Evolutionary conservation across 2,888 invertebrate species (phyloP).

Genomic region (Trichogramma evanescens): DNA sequence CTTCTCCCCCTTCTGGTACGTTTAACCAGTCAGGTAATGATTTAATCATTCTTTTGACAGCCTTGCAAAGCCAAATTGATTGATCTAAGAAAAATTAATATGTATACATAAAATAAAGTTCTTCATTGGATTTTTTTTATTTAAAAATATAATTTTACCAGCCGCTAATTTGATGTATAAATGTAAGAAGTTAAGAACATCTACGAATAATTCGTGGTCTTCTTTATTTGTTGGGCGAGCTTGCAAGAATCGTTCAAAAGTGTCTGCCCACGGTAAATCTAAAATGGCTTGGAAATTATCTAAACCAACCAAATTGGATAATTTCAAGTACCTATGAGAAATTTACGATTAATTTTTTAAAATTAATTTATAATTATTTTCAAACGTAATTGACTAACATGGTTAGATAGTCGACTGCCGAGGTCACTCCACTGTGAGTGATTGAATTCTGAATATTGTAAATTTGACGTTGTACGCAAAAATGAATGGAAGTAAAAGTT

Average conservation of each 20-base stretch:
- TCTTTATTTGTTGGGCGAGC: constrained; percentile 60
- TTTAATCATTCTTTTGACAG: constrained; percentile 38
- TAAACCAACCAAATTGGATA: constrained; percentile 41
- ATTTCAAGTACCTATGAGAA: constrained; percentile 47
- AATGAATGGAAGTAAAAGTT: constrained; percentile 51
- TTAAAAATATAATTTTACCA: constrained; percentile 25
- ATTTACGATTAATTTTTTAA: background rate
- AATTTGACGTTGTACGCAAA: constrained; percentile 52
- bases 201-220: constrained; percentile 56
- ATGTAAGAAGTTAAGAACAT: constrained; percentile 47
- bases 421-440: constrained; percentile 54
- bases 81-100: constrained; percentile 19
- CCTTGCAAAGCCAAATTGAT: constrained; percentile 32
- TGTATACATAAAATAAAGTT: background rate
- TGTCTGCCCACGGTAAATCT: constrained; percentile 57
- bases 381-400: constrained; percentile 47
- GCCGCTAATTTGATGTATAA: constrained; percentile 34
- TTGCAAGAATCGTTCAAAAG: constrained; percentile 56
- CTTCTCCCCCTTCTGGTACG: constrained; percentile 33
- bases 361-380: background rate
- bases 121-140: background rate
- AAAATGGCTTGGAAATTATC: constrained; percentile 42
- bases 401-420: constrained; percentile 53
- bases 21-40: constrained; percentile 36
- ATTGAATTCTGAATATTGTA: constrained; percentile 59